phyloP scores from a whole-genome alignment of 37 sponge, comb jelly and placozoan species.

The Spongilla lacustris region DNA sequence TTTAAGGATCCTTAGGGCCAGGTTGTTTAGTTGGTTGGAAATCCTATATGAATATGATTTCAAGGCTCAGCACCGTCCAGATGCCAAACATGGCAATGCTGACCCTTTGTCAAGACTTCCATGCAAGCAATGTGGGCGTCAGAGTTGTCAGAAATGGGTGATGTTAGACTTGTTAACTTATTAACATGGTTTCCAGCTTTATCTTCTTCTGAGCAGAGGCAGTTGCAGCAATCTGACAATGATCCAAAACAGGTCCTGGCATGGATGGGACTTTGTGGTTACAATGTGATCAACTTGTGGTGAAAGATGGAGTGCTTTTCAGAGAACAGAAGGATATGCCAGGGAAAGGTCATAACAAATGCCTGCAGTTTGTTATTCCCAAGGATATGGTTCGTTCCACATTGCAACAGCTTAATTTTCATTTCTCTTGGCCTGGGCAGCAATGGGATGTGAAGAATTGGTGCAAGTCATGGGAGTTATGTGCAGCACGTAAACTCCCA shows the following conservation, averaged over 20 bases:
- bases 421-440: slow-evolving; percentile 3
- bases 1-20: background rate
- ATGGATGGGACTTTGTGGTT: background rate
- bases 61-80: background rate
- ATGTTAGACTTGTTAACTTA: background rate
- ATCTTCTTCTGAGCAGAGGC: background rate
- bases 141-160: background rate
- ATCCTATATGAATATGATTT: background rate
- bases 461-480: background rate
- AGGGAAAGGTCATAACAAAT: background rate
- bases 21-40: background rate
- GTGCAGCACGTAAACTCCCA: background rate
- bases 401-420: background rate
- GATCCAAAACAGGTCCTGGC: background rate
- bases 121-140: background rate
- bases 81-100: background rate
- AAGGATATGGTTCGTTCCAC: background rate
- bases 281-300: background rate
- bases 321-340: background rate
- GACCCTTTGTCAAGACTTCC: background rate
- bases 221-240: background rate
- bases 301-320: background rate
- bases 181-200: background rate
- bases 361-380: background rate
- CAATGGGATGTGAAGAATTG: background rate